Conservation (phyloP, 2,888 invertebrate genomes). For the Panopea generosa region DNA sequence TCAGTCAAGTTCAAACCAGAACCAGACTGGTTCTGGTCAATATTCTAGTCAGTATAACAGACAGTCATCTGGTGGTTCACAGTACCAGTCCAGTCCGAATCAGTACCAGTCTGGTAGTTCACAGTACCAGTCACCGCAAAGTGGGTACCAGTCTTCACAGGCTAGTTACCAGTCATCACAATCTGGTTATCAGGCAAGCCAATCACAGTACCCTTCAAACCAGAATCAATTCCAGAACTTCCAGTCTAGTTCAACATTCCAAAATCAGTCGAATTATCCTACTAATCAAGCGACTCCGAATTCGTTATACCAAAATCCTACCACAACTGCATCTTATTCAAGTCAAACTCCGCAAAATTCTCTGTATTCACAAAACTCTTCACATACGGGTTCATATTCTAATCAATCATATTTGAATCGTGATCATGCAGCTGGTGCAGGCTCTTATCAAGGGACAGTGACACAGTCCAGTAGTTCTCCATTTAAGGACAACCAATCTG, state of each 20-base stretch:
- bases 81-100: slow-evolving; percentile 51
- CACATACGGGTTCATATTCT: slow-evolving; percentile 51
- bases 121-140: slow-evolving; percentile 49
- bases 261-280: slow-evolving; percentile 72
- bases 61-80: slow-evolving; percentile 50
- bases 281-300: slow-evolving; percentile 66
- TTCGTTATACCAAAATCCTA: slow-evolving; percentile 63
- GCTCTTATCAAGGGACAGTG: slow-evolving; percentile 50
- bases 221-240: slow-evolving; percentile 72
- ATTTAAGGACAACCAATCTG: slow-evolving; percentile 63
- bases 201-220: slow-evolving; percentile 60
- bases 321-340: slow-evolving; percentile 52
- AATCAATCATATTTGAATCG: slow-evolving; percentile 59
- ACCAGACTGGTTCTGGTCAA: slow-evolving; percentile 45
- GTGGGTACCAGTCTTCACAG: slow-evolving; percentile 52
- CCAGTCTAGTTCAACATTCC: slow-evolving; percentile 78
- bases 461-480: slow-evolving; percentile 54
- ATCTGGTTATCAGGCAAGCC: slow-evolving; percentile 48
- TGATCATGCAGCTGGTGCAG: slow-evolving; percentile 51
- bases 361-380: slow-evolving; percentile 66
- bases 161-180: slow-evolving; percentile 45
- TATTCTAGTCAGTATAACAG: slow-evolving; percentile 47
- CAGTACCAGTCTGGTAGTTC: slow-evolving; percentile 44
- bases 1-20: slow-evolving; percentile 39
- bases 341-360: slow-evolving; percentile 65